A percentile compares a stretch with the other conserved stretches of the same genome.
phyloP scores from a whole-genome alignment of 2,797 vertebrate genomes.

The Dendrocincla fuliginosa region DNA sequence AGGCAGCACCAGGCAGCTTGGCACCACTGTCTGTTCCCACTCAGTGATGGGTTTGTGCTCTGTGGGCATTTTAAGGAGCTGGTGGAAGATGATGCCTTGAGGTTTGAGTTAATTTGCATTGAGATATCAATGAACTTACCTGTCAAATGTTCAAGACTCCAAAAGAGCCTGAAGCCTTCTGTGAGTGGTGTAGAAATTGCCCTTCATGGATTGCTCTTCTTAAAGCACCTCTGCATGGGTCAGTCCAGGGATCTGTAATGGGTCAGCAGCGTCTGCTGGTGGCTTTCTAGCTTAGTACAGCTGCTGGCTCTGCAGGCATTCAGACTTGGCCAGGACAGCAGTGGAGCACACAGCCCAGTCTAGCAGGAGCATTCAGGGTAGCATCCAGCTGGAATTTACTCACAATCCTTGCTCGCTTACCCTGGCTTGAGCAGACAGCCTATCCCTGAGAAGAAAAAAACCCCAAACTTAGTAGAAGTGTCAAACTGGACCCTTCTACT shows the following conservation, averaged over 20 bases:
- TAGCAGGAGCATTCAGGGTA: not conserved
- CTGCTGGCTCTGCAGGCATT: not conserved
- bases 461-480: rapidly evolving
- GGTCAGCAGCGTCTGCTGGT: not conserved
- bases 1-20: not conserved
- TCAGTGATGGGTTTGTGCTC: not conserved
- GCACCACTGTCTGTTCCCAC: rapidly evolving
- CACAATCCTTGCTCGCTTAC: not conserved
- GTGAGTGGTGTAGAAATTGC: rapidly evolving
- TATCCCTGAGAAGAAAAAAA: not conserved
- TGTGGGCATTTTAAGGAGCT: not conserved
- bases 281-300: not conserved
- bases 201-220: not conserved
- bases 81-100: not conserved
- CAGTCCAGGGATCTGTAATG: rapidly evolving
- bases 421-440: not conserved
- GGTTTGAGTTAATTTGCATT: not conserved
- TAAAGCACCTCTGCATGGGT: not conserved
- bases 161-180: not conserved
- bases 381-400: not conserved
- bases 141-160: not conserved
- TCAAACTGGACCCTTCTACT: not conserved
- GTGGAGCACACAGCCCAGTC: not conserved
- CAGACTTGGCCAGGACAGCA: not conserved
- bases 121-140: not conserved